These are phyloP conservation scores for Paedocypris sp. DNA, from an alignment of 2,113 vertebrate species.

Conservation along the genomic window DNA sequence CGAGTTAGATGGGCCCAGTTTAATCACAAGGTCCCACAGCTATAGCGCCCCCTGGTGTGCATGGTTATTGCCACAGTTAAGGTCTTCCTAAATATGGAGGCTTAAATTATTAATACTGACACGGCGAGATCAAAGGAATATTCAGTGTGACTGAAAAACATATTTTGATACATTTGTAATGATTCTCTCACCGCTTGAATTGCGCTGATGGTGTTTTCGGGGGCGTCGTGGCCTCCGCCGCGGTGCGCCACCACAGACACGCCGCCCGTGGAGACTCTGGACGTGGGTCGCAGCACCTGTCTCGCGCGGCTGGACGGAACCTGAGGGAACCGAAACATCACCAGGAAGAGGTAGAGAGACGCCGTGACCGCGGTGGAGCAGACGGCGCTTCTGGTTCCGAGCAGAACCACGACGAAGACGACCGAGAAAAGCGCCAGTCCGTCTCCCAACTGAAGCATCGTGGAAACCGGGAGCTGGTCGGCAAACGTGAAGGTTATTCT, in stretches of 20 bases:
- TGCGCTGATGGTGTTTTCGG: slow-evolving; percentile 87
- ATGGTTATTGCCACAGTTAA: no score
- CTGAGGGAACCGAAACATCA: slow-evolving; percentile 68
- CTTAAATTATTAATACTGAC: background rate
- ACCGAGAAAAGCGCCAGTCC: slow-evolving; percentile 58
- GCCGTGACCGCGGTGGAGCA: slow-evolving; percentile 58
- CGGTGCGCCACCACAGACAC: slow-evolving; percentile 75
- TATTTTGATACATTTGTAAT: background rate
- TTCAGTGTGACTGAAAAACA: no score
- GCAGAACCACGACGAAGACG: slow-evolving; percentile 58
- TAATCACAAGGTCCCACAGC: no score
- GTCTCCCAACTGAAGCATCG: slow-evolving; percentile 65
- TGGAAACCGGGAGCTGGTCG: background rate
- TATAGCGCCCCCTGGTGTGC: no score
- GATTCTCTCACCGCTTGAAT: slow-evolving; percentile 68
- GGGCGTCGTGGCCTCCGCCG: slow-evolving; percentile 82
- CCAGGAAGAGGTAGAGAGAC: slow-evolving; percentile 67
- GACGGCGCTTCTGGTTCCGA: slow-evolving; percentile 66
- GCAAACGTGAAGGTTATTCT: no score
- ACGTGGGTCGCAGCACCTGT: slow-evolving; percentile 67
- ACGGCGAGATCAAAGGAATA: no score
- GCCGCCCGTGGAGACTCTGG: slow-evolving; percentile 15
- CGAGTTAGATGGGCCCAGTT: no score
- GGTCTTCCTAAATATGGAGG: no score
- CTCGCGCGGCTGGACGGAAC: slow-evolving; percentile 53